Evolutionary conservation across 2,797 vertebrate genomes (phyloP).

Genomic region (Cephalopachus bancanus): DNA sequence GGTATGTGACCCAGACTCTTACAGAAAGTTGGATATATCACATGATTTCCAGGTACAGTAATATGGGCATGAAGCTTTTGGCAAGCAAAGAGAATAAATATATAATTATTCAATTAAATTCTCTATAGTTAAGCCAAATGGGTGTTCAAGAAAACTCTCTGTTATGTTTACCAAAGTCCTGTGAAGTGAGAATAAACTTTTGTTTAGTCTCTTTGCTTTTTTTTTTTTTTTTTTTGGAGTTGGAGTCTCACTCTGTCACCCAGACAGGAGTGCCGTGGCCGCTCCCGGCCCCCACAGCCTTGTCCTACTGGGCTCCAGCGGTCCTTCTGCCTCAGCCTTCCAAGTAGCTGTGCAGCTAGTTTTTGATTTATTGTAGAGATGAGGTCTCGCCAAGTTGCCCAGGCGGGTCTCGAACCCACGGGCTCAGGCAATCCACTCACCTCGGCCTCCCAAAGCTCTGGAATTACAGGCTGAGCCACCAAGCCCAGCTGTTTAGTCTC

Average conservation of each 20-base stretch:
- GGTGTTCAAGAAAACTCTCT: background rate
- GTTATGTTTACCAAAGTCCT: background rate
- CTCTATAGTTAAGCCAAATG: background rate
- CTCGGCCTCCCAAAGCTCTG: background rate
- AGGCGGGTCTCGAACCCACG: background rate
- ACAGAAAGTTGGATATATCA: background rate
- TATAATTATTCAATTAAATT: background rate
- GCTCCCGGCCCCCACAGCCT: background rate
- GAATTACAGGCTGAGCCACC: background rate
- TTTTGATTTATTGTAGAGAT: background rate
- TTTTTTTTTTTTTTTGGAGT: background rate
- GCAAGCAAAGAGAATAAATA: background rate
- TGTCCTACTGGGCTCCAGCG: background rate
- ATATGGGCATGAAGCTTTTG: background rate
- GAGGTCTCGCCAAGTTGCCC: background rate
- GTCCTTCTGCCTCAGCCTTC: background rate
- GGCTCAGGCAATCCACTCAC: background rate
- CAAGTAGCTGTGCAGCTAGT: background rate
- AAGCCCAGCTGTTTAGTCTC: rapidly evolving
- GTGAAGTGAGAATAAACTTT: background rate
- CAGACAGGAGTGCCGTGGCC: background rate
- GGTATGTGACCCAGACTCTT: background rate
- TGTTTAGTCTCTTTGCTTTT: background rate
- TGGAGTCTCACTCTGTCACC: background rate
- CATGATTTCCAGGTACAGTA: background rate